These are phyloP conservation scores for Spialia ferax DNA, from an alignment of 2,888 invertebrate genomes.

Conservation along the genomic window DNA sequence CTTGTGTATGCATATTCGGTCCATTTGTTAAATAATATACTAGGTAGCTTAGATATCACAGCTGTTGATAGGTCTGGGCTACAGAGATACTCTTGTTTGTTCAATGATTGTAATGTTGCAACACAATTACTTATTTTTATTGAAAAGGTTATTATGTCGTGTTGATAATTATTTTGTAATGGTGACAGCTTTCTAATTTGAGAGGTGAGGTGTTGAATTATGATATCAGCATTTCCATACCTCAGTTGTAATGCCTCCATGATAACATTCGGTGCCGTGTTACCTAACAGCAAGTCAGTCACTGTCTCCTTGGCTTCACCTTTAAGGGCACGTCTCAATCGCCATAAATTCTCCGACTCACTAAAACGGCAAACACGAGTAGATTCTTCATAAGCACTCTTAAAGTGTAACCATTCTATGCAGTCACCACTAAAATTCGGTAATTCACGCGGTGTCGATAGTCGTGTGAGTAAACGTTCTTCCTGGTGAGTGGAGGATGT, in stretches of 20 bases:
- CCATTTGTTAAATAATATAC: slow-evolving; percentile 27
- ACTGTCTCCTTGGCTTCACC: slow-evolving; percentile 28
- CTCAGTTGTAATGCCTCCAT: slow-evolving; percentile 26
- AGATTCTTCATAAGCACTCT: slow-evolving; percentile 22
- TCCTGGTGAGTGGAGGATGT: slow-evolving; percentile 28
- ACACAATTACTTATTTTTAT: slow-evolving; percentile 27
- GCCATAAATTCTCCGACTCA: slow-evolving; percentile 22
- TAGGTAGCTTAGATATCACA: slow-evolving; percentile 18
- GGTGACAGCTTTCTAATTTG: slow-evolving; percentile 24
- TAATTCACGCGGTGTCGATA: slow-evolving; percentile 27
- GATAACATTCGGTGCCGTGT: slow-evolving; percentile 16
- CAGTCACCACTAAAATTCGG: slow-evolving; percentile 22
- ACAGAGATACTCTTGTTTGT: slow-evolving; percentile 14
- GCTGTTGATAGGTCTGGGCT: slow-evolving; percentile 27
- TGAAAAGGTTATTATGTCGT: slow-evolving; percentile 18
- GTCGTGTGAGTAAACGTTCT: slow-evolving; percentile 24
- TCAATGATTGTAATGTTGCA: slow-evolving; percentile 12
- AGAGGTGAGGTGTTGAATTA: slow-evolving; percentile 15
- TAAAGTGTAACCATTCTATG: slow-evolving; percentile 26
- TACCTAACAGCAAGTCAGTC: slow-evolving; percentile 19
- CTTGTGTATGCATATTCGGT: slow-evolving; percentile 20
- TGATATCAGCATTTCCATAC: slow-evolving; percentile 22
- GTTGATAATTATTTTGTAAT: slow-evolving; percentile 20
- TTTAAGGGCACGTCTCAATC: slow-evolving; percentile 18
- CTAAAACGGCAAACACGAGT: slow-evolving; percentile 16